Evolutionary conservation across 1,140 invertebrate species (phyloP).

Genomic region (Rhagoletis zephyria): DNA sequence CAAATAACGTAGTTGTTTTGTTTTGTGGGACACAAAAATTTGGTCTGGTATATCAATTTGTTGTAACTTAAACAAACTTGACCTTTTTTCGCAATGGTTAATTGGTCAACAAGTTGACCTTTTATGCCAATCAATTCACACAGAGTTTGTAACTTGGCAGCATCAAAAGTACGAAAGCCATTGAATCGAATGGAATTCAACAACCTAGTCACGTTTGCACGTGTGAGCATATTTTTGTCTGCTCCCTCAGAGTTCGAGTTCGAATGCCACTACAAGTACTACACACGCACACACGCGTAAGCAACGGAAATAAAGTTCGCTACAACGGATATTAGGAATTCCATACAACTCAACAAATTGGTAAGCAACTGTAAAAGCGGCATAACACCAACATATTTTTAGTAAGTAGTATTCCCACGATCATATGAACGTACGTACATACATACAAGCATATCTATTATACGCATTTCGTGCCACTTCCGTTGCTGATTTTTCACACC

Average conservation of each 20-base stretch:
- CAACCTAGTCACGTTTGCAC: slow-evolving; percentile 7
- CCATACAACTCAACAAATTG: background rate
- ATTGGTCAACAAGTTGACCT: slow-evolving; percentile 29
- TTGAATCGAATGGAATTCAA: background rate
- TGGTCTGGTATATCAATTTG: too few relatives aligned
- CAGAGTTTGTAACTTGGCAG: background rate
- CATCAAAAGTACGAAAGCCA: background rate
- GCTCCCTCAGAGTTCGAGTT: background rate
- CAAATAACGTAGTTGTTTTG: too few relatives aligned
- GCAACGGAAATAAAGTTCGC: too few relatives aligned
- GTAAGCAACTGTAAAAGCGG: background rate
- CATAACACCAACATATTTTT: background rate
- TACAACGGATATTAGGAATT: too few relatives aligned
- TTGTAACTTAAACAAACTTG: background rate
- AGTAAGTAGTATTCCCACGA: background rate
- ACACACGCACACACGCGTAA: too few relatives aligned
- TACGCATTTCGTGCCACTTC: background rate
- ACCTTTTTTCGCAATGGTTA: slow-evolving; percentile 24
- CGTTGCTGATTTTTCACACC: background rate
- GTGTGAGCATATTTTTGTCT: slow-evolving; percentile 26
- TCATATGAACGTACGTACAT: background rate
- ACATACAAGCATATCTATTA: background rate
- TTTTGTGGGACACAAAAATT: too few relatives aligned
- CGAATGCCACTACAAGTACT: too few relatives aligned
- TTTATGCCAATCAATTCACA: background rate